A percentile compares a stretch with the other conserved stretches of the same genome.
Conservation (phyloP, 1,140 invertebrate genomes). For the Drosophila bocki region DNA sequence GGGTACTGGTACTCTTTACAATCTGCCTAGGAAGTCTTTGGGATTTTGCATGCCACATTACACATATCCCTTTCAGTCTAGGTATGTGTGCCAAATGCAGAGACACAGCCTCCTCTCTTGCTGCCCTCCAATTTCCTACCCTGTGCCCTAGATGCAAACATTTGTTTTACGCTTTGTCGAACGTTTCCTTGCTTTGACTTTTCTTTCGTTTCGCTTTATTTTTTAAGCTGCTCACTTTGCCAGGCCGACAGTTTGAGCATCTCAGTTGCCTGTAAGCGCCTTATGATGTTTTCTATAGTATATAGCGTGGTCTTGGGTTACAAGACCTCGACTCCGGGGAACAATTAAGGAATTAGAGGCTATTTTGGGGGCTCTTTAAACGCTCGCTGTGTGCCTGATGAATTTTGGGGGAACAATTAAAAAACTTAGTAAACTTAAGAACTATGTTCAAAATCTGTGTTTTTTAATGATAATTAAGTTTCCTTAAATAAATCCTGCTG, state of each 20-base stretch:
- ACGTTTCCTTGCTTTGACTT: constrained; percentile 19
- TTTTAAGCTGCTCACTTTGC: constrained; percentile 8
- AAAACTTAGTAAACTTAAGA: too few species aligned
- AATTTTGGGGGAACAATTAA: not conserved
- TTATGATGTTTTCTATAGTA: constrained; percentile 17
- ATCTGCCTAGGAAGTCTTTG: constrained; percentile 24
- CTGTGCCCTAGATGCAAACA: constrained; percentile 25
- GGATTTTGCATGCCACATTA: constrained; percentile 31
- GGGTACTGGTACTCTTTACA: constrained; percentile 3
- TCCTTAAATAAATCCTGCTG: not conserved
- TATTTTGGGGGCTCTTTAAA: not conserved
- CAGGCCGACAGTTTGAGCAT: not conserved
- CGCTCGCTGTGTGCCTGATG: not conserved
- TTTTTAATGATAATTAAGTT: not conserved
- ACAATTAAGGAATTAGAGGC: constrained; percentile 16
- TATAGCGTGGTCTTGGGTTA: not conserved
- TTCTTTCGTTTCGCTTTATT: constrained; percentile 1
- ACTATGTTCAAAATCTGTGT: too few species aligned
- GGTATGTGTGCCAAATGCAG: constrained; percentile 23
- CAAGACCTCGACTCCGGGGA: constrained; percentile 2
- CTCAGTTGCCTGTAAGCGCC: constrained; percentile 25
- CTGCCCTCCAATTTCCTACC: not conserved
- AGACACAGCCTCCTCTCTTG: constrained; percentile 15
- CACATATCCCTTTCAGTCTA: constrained; percentile 19
- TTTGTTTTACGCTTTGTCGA: constrained; percentile 45